These are phyloP conservation scores for pig (Sus scrofa) DNA, from an alignment of 2,113 vertebrate genomes.

Conservation along the genomic window T2T-Sscrofa CM000822.6:11093501-11094000, in stretches of 20 bases:
- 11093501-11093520: neutral
- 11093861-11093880: neutral
- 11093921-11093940: neutral
- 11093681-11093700: neutral
- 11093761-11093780: neutral
- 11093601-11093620: neutral
- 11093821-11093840: neutral
- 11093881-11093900: neutral
- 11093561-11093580: neutral
- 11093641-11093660: neutral
- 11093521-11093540: neutral
- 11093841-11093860: neutral
- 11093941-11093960: neutral
- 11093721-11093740: neutral
- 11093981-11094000: neutral
- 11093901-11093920: too few relatives aligned
- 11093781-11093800: neutral
- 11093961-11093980: neutral
- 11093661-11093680: neutral
- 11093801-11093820: neutral
- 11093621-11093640: neutral
- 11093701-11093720: neutral
- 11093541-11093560: neutral
- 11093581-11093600: neutral
- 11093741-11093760: neutral